phyloP scores from a whole-genome alignment of 2,113 vertebrate species.

The Acanthochromis polyacanthus region DNA sequence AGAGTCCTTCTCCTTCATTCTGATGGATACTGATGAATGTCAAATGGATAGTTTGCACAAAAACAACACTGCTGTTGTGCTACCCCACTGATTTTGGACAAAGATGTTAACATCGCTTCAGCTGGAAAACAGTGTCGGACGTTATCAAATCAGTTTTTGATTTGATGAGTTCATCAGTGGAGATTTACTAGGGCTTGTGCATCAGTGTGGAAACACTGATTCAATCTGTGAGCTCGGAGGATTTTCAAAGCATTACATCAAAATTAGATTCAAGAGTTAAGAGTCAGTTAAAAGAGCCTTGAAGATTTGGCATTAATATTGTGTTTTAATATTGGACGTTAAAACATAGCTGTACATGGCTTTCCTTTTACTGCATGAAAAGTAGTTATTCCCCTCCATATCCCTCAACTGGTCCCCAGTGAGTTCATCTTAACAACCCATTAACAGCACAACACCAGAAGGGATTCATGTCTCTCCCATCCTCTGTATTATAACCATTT shows the following conservation, averaged over 20 bases:
- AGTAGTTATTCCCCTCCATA: neutral
- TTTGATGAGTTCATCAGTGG: neutral
- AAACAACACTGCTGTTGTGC: neutral
- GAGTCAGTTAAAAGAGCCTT: neutral
- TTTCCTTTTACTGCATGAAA: slow-evolving; percentile 1
- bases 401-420: neutral
- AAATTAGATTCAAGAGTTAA: neutral
- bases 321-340: slow-evolving; percentile 8
- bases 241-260: neutral
- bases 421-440: slow-evolving; percentile 10
- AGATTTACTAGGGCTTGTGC: neutral
- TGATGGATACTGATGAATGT: neutral
- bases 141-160: neutral
- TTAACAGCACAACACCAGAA: slow-evolving; percentile 14
- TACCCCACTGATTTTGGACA: neutral
- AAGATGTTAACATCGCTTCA: neutral
- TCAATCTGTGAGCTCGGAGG: neutral
- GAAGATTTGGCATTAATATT: slow-evolving; percentile 4
- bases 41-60: neutral
- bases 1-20: neutral
- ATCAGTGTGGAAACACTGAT: neutral
- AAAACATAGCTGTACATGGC: neutral
- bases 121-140: neutral
- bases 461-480: slow-evolving; percentile 14
- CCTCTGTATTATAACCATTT: slow-evolving; percentile 7